Evolutionary conservation across 2,797 vertebrate species (phyloP), one percentile per base, ranked within the genome.

Genomic region (Gymnothorax reevesii): DNA sequence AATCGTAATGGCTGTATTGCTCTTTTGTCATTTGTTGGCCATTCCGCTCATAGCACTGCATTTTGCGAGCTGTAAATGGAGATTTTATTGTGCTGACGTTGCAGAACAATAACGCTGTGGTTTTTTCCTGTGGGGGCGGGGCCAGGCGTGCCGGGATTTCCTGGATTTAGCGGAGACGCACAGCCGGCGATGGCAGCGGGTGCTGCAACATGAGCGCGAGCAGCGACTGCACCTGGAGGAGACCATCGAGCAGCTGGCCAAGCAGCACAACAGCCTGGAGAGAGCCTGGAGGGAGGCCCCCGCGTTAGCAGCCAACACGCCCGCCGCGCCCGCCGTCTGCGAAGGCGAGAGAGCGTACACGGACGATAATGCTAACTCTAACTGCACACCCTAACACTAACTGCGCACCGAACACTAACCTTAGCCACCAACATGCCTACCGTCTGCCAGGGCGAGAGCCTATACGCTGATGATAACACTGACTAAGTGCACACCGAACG

Each of bases 261-360:
- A 98, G 92, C 98, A 99, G 93, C 98, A 99, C 95, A 99, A 99
- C 95, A 99, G 97, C 94, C 96, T 99, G 91, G 99, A 99, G 92
- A 94, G 97, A 9, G 99, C 99, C 94, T 99, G 98, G 95, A 97
- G 97, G 7, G 96, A 97, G 27, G 96, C 96, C 0, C 97, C 98
- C 0, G 92, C 96, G 20, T 96, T 96, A 55, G 84, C 94, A 5
- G 85, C 96, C 49, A 94, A 91, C 92, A 86, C 93, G 57, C 87
- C 95, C 83, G 94, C 94, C 87, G 90, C 87, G 84, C 84, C 95
- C 86, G 94, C 93, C 93, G 89, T 93, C n/a, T 88, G 94, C 86
- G 96, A 97, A 91, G 97, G 98, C 99, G 91, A 95, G 95, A 64
- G 17, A n/a, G 17, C 7, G 33, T 49, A 22, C 66, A 49, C 33